Evolutionary conservation across 2,888 invertebrate species (phyloP), one percentile per base, ranked within the genome.

Genomic region (Melieria omissa): DNA sequence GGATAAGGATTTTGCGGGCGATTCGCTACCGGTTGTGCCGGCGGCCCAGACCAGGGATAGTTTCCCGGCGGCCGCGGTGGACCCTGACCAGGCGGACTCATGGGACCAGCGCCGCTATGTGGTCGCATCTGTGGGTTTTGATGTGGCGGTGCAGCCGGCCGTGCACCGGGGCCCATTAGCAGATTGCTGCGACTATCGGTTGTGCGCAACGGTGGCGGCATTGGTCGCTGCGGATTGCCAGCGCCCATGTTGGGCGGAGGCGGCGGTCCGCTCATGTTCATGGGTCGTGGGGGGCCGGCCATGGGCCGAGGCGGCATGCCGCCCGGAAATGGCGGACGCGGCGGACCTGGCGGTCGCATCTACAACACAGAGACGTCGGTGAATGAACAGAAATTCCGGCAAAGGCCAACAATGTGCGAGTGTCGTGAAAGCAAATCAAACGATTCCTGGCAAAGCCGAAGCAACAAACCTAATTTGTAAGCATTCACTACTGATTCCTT

Each of bases 171-270:
- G 58, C 75, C 83, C 79, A 83, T 78, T 44, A 84, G 70, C 70
- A 89, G 78, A 69, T 85, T 87, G 70, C 82, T 85, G 73, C 88
- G 86, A 80, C 89, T 89, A 79, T 89, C 89, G 64, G 86, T 80
- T 65, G 88, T 81, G 29, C 85, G 83, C 73, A 89, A 70, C 10
- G 77, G 83, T 10, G 88, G 88, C 44, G 82, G 84, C 77, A 80
- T 79, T n/a, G 79, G 78, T 54, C 81, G 77, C n/a, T 76, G 80
- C 55, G 80, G 78, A 45, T 74, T 77, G 14, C 76, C 79, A 45
- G 73, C 68, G 8, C 76, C 65, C 73, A 79, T 49, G 54, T 74
- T 44, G 71, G 77, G 81, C 78, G 84, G 79, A 10, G 82, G 82
- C 78, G 84, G 82, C 42, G 83, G 82, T 14, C 3, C 29, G 41